phyloP scores from a whole-genome alignment of 2,888 invertebrate species.

The Corythucha ciliata region DNA sequence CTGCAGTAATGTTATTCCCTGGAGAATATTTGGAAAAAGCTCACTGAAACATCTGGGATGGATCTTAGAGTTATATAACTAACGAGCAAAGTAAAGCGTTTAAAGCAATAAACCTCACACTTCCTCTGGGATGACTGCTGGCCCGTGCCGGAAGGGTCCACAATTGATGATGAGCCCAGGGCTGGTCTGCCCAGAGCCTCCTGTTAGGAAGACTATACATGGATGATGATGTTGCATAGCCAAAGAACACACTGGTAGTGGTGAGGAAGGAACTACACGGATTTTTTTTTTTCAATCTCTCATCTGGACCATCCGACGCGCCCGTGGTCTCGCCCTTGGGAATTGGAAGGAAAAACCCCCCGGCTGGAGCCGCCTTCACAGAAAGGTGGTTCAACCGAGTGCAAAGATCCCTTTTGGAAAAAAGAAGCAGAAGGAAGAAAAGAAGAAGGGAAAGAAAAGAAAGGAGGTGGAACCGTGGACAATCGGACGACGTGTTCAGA shows the following conservation, averaged over 20 bases:
- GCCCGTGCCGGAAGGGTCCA: constrained; percentile 21
- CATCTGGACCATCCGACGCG: too few relatives aligned
- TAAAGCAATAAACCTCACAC: neutral
- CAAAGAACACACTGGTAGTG: neutral
- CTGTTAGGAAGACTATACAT: constrained; percentile 24
- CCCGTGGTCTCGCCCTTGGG: too few relatives aligned
- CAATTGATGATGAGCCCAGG: constrained; percentile 23
- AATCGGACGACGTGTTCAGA: constrained; percentile 20
- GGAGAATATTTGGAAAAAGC: too few relatives aligned
- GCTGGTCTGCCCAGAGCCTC: constrained; percentile 24
- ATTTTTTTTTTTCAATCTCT: too few relatives aligned
- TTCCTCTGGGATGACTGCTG: constrained; percentile 3
- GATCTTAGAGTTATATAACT: too few relatives aligned
- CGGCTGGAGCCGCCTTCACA: neutral
- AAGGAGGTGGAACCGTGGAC: constrained; percentile 20
- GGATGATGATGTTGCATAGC: neutral
- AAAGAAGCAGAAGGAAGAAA: neutral
- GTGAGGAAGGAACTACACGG: too few relatives aligned
- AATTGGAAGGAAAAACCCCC: constrained; percentile 1
- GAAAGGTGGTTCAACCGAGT: neutral
- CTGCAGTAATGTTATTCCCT: too few relatives aligned
- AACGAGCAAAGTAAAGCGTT: neutral
- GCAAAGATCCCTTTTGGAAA: neutral
- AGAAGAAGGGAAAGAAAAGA: neutral
- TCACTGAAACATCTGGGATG: neutral